Evolutionary conservation across 1,140 invertebrate genomes (phyloP).

Genomic region (Meteorus sp.): DNA sequence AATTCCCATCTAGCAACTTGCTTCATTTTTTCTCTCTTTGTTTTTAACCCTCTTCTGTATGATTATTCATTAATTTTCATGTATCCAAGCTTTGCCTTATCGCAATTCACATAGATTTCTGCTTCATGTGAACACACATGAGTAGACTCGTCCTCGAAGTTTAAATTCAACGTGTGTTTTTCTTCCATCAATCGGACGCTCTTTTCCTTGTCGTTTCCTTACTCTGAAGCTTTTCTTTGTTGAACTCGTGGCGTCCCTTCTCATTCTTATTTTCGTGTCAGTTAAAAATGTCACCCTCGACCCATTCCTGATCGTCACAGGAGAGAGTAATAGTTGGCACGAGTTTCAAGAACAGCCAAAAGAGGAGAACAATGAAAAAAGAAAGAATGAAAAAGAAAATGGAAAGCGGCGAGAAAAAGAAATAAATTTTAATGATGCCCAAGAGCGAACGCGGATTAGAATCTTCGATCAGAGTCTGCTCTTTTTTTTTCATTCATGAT

Average conservation of each 20-base stretch:
- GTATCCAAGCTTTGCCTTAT: not conserved
- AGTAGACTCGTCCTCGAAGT: no score
- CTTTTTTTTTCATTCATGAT: no score
- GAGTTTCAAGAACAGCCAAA: not conserved
- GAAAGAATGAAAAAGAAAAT: no score
- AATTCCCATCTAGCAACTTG: no score
- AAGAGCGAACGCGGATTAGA: not conserved
- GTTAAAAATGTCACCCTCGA: not conserved
- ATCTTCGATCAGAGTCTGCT: not conserved
- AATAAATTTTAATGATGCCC: constrained; percentile 5
- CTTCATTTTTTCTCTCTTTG: no score
- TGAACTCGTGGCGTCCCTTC: not conserved
- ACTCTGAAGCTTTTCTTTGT: no score
- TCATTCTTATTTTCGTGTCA: not conserved
- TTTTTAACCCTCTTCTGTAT: constrained; percentile 5
- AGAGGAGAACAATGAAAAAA: no score
- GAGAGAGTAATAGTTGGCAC: constrained; percentile 1
- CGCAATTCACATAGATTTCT: no score
- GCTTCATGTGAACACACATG: not conserved
- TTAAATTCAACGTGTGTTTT: not conserved
- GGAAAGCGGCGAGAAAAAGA: no score
- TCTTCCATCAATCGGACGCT: not conserved
- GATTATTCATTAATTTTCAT: constrained; percentile 14
- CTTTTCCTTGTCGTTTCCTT: not conserved
- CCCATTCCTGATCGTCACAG: not conserved